These are phyloP conservation scores for Dyspetes luteomarginatus DNA, from an alignment of 2,888 invertebrate genomes.

Conservation along the genomic window DNA sequence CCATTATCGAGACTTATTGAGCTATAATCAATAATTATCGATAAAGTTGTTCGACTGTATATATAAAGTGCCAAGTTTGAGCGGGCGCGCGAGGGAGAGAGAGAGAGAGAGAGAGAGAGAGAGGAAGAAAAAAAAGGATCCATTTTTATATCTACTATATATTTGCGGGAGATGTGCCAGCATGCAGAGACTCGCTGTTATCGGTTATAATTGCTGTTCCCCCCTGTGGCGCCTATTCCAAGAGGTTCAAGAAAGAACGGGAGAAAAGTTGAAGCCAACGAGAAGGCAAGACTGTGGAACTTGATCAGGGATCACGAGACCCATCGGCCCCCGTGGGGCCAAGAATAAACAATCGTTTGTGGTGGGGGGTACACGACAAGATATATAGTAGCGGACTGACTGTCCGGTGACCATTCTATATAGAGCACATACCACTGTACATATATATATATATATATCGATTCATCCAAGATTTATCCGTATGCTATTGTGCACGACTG, in stretches of 20 bases:
- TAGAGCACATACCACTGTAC: background rate
- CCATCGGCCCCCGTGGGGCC: conserved; percentile 55
- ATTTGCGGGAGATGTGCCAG: conserved; percentile 43
- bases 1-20: conserved; percentile 59
- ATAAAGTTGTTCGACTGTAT: conserved; percentile 56
- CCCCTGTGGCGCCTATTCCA: conserved; percentile 79
- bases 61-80: too few relatives aligned
- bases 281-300: conserved; percentile 68
- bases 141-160: conserved; percentile 26
- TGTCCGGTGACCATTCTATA: too few relatives aligned
- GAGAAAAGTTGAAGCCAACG: conserved; percentile 34
- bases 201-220: conserved; percentile 77
- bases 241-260: conserved; percentile 70
- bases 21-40: conserved; percentile 67
- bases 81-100: background rate
- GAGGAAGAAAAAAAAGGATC: background rate
- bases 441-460: background rate
- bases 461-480: conserved; percentile 28
- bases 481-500: conserved; percentile 16
- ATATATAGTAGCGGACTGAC: conserved; percentile 16
- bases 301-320: conserved; percentile 75
- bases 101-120: conserved; percentile 17
- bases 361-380: background rate
- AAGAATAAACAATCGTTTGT: conserved; percentile 54
- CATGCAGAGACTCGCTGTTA: conserved; percentile 53